A percentile compares a stretch with the other conserved stretches of the same genome.
Evolutionary conservation across 2,888 invertebrate species (phyloP).

Genomic region (Serripes groenlandicus): DNA sequence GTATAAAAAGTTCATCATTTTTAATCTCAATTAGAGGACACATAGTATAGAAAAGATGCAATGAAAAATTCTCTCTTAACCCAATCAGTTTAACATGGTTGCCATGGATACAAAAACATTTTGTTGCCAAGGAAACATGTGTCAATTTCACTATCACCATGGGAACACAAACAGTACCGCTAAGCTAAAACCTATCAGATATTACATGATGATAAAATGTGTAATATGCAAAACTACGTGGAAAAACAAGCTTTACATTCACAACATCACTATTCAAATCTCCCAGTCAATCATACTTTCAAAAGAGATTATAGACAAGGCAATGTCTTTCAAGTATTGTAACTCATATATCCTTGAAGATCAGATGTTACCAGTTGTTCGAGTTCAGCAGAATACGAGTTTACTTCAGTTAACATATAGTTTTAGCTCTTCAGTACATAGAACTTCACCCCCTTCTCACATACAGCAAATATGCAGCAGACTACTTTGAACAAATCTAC

Average conservation of each 20-base stretch:
- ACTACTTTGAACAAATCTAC: no score
- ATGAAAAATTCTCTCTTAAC: constrained; percentile 13
- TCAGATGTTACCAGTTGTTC: no score
- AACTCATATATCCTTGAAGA: no score
- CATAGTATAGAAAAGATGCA: background rate
- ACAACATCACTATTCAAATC: background rate
- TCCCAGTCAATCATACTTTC: no score
- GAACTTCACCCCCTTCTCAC: no score
- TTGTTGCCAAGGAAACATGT: constrained; percentile 20
- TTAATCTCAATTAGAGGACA: constrained; percentile 3
- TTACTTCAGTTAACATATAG: no score
- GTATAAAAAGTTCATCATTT: background rate
- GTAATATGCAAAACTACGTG: background rate
- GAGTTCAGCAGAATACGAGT: no score
- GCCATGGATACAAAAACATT: background rate
- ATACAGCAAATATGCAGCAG: no score
- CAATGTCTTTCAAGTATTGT: no score
- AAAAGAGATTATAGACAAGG: no score
- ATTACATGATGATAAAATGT: background rate
- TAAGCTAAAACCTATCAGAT: background rate
- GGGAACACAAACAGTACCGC: constrained; percentile 15
- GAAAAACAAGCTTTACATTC: background rate
- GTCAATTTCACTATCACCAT: background rate
- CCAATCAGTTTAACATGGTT: constrained; percentile 11
- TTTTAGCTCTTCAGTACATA: no score